Conservation (phyloP, 2,797 vertebrate species). For the Prionace glauca region DNA sequence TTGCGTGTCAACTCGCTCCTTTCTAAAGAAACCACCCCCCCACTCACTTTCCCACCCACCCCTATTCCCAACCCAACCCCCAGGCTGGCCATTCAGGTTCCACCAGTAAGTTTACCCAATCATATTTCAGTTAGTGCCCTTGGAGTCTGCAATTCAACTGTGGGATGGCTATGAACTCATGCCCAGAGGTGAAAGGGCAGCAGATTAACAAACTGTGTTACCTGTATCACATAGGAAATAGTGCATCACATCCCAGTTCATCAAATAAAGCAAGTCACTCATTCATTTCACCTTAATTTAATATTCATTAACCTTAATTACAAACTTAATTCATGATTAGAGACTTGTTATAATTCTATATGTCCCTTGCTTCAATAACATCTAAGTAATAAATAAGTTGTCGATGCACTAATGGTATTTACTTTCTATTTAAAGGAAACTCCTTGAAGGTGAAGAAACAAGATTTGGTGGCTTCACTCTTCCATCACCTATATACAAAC, state of each 20-base stretch:
- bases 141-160: background rate
- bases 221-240: background rate
- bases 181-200: background rate
- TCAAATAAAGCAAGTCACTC: background rate
- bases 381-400: background rate
- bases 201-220: background rate
- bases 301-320: background rate
- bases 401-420: background rate
- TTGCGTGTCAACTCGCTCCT: too few species aligned
- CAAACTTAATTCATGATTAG: background rate
- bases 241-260: background rate
- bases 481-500: background rate
- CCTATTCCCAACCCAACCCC: background rate
- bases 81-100: background rate
- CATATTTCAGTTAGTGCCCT: background rate
- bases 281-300: background rate
- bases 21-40: background rate
- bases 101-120: background rate
- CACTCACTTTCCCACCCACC: too few species aligned
- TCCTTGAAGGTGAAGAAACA: slow-evolving; percentile 36
- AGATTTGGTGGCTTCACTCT: slow-evolving; percentile 5
- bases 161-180: background rate
- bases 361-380: background rate
- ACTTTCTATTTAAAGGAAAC: slow-evolving; percentile 22
- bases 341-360: background rate